Conservation (phyloP, 2,888 invertebrate species). For the Volucella inanis region DNA sequence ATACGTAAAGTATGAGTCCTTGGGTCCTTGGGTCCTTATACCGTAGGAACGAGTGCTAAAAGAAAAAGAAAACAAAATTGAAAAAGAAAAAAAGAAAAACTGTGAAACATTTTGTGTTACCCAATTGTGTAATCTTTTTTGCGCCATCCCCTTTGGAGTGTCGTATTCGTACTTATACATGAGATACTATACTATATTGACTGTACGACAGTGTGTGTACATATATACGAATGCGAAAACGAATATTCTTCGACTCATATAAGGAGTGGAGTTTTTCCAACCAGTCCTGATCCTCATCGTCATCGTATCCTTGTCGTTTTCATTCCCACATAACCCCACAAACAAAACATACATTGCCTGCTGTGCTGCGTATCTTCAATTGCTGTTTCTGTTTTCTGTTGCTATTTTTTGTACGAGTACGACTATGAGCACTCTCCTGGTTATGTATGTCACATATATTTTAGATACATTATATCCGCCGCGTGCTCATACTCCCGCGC, state of each 20-base stretch:
- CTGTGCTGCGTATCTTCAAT: slow-evolving; percentile 1
- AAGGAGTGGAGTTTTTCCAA: slow-evolving; percentile 73
- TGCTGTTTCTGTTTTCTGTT: background rate
- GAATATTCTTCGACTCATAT: slow-evolving; percentile 63
- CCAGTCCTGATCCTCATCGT: slow-evolving; percentile 71
- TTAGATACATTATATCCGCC: slow-evolving; percentile 74
- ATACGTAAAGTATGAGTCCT: background rate
- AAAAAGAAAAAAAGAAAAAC: slow-evolving; percentile 59
- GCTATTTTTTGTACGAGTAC: slow-evolving; percentile 30
- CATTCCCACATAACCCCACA: slow-evolving; percentile 74
- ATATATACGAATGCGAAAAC: slow-evolving; percentile 13
- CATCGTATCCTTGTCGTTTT: slow-evolving; percentile 74
- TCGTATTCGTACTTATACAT: slow-evolving; percentile 31
- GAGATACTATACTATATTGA: background rate
- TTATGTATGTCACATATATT: slow-evolving; percentile 74
- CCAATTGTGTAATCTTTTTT: slow-evolving; percentile 75
- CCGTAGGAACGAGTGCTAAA: slow-evolving; percentile 23
- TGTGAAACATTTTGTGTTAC: slow-evolving; percentile 72
- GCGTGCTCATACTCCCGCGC: slow-evolving; percentile 75
- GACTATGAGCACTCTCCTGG: background rate
- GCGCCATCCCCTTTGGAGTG: slow-evolving; percentile 62
- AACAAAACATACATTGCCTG: slow-evolving; percentile 64
- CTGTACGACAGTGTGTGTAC: slow-evolving; percentile 45
- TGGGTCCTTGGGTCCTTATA: background rate
- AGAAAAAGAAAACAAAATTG: slow-evolving; percentile 21